phyloP scores from a whole-genome alignment of 2,888 invertebrate species.

The Nomada ferruginata region DNA sequence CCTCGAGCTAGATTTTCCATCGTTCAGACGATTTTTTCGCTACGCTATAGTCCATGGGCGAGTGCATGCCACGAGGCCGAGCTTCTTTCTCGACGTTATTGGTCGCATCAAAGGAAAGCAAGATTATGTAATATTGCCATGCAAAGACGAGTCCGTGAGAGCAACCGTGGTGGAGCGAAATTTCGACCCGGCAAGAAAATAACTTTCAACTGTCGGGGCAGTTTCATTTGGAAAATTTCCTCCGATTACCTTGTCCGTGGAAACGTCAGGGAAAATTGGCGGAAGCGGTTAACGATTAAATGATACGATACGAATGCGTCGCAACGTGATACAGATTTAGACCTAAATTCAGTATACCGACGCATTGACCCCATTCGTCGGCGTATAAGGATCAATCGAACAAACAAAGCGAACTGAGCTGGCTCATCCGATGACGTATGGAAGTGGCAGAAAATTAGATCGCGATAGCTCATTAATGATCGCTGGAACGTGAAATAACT shows the following conservation, averaged over 20 bases:
- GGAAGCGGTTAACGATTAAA: constrained; percentile 3
- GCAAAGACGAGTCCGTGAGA: not conserved
- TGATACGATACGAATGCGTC: constrained; percentile 45
- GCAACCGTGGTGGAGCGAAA: not conserved
- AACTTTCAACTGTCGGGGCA: too few species aligned
- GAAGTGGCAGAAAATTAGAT: constrained; percentile 55
- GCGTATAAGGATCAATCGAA: constrained; percentile 41
- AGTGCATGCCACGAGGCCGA: not conserved
- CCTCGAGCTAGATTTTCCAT: constrained; percentile 50
- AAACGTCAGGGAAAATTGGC: constrained; percentile 11
- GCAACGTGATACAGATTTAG: constrained; percentile 47
- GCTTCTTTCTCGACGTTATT: constrained; percentile 28
- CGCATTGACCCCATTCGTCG: constrained; percentile 51
- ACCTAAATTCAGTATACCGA: constrained; percentile 37
- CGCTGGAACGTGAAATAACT: constrained; percentile 33
- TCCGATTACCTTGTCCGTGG: not conserved
- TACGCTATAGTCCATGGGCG: not conserved
- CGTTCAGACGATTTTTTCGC: constrained; percentile 44
- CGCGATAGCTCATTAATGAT: constrained; percentile 38
- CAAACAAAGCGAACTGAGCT: constrained; percentile 53
- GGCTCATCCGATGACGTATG: constrained; percentile 50
- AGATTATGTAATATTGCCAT: constrained; percentile 14
- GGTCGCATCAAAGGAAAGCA: constrained; percentile 28
- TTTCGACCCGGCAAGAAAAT: not conserved
- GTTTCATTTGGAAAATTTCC: too few species aligned